Evolutionary conservation across 2,888 invertebrate genomes (phyloP), one percentile per base, ranked within the genome.

Genomic region (Noctua pronuba): DNA sequence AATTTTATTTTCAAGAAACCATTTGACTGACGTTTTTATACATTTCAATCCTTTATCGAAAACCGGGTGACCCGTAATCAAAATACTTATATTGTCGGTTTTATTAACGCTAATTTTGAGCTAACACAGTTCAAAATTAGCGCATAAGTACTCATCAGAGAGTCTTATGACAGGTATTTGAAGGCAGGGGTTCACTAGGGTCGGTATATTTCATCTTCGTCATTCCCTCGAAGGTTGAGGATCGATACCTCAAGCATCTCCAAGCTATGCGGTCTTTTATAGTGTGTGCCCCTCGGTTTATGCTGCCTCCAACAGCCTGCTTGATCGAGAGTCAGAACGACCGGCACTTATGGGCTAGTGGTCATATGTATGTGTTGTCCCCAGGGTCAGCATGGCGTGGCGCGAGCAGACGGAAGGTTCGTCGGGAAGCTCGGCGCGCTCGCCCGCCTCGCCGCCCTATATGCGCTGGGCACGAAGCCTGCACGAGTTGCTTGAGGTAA

Each of bases 401-500:
- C 96, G 95, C 93, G 95, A 94, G 94, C 96, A 95, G 96, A 96
- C 94, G 95, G 96, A 95, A 89, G 96, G 96, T 86, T 96, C 96
- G 89, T 95, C 96, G 91, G 95, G 95, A 88, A 94, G 95, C 91
- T 95, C 96, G 88, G 94, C 95, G 91, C 96, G 96, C 91, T 96
- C 97, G 92, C 95, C 96, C 93, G 94, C 95, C 93, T 95, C 95
- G 93, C 96, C 96, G 90, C 98, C 98, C 80, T 99, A 98, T 96
- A 97, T 98, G 92, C 98, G 98, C 93, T 99, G 99, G 99, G 99
- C 99, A 68, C 97, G 98, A 89, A 98, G 98, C 91, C 97, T 99
- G 91, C 98, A 98, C 93, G 97, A 98, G 92, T 97, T 99, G 88
- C 97, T 99, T 90, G 98, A 98, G 96, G 97, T 97, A 41, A 5